A percentile compares a stretch with the other conserved stretches of the same genome.
These are phyloP conservation scores for Timema cristinae DNA, from an alignment of 2,888 invertebrate species.

Conservation along the genomic window DNA sequence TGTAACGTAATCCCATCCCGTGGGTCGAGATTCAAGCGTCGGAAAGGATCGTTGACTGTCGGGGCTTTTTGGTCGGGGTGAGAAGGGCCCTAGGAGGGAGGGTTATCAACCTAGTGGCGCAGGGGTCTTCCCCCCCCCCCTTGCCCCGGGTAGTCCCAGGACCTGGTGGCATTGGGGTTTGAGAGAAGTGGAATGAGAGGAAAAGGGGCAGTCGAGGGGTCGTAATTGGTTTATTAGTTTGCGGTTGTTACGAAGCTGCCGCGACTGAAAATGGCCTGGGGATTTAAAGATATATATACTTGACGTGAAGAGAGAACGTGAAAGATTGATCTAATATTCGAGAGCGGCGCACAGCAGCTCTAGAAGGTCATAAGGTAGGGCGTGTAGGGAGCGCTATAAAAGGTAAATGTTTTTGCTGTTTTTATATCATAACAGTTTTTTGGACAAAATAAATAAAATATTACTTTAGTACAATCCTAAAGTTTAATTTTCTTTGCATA, in stretches of 20 bases:
- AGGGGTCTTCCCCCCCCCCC: not conserved
- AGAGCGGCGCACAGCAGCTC: too few species aligned
- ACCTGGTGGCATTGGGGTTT: conserved; percentile 2
- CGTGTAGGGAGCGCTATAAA: too few species aligned
- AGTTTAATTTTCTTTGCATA: too few species aligned
- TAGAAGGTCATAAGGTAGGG: too few species aligned
- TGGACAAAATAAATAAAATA: too few species aligned
- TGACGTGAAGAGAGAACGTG: not conserved
- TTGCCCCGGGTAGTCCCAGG: conserved; percentile 5
- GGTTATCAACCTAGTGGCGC: conserved; percentile 20
- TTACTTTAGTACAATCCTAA: too few species aligned
- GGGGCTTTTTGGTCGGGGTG: conserved; percentile 1
- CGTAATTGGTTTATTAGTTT: conserved; percentile 48
- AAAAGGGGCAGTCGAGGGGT: conserved; percentile 10
- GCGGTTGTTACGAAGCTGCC: conserved; percentile 43
- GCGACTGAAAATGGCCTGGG: conserved; percentile 16
- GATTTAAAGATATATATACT: conserved; percentile 13
- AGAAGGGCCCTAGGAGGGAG: conserved; percentile 13
- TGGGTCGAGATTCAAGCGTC: too few species aligned
- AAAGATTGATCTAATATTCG: too few species aligned
- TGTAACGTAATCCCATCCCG: too few species aligned
- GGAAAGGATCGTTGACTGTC: not conserved
- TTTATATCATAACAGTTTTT: too few species aligned
- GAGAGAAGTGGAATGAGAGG: conserved; percentile 12
- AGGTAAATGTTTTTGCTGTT: too few species aligned